Conservation (phyloP, 2,888 invertebrate genomes). For the Phrixothrix hirtus region DNA sequence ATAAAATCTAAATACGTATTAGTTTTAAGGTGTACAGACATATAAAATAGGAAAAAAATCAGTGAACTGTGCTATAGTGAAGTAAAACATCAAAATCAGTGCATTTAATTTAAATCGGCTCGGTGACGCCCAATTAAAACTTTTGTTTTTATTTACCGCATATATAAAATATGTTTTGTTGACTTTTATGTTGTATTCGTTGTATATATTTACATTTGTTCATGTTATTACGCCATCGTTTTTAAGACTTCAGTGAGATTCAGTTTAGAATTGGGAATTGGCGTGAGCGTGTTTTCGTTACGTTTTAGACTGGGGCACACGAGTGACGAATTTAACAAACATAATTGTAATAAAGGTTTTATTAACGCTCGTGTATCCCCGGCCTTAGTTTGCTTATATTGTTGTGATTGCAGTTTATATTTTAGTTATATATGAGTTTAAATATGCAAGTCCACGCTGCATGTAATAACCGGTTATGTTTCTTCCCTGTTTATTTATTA, state of each 20-base stretch:
- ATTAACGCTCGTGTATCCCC: too few relatives aligned
- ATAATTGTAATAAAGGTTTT: too few relatives aligned
- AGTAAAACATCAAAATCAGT: constrained; percentile 14
- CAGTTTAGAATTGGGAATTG: constrained; percentile 30
- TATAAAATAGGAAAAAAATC: constrained; percentile 17
- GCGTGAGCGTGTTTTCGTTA: constrained; percentile 15
- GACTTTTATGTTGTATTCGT: constrained; percentile 45
- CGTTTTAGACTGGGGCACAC: too few relatives aligned
- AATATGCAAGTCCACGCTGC: constrained; percentile 31
- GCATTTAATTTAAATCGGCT: constrained; percentile 9
- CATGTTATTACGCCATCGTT: constrained; percentile 42
- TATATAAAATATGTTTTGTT: constrained; percentile 32
- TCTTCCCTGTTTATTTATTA: constrained; percentile 33
- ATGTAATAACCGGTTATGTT: constrained; percentile 22
- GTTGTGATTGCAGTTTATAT: constrained; percentile 51
- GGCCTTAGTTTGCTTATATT: too few relatives aligned
- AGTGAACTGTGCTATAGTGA: constrained; percentile 22
- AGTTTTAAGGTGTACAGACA: constrained; percentile 41
- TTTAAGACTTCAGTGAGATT: constrained; percentile 26
- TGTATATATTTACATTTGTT: constrained; percentile 53
- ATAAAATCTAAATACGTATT: constrained; percentile 44
- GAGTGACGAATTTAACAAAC: too few relatives aligned
- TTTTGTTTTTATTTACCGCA: constrained; percentile 34
- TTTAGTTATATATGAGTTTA: constrained; percentile 40
- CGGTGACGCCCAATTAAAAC: constrained; percentile 23